Evolutionary conservation across 2,888 invertebrate genomes (phyloP), one percentile per base, ranked within the genome.

Genomic region (Sepioteuthis lessoniana): DNA sequence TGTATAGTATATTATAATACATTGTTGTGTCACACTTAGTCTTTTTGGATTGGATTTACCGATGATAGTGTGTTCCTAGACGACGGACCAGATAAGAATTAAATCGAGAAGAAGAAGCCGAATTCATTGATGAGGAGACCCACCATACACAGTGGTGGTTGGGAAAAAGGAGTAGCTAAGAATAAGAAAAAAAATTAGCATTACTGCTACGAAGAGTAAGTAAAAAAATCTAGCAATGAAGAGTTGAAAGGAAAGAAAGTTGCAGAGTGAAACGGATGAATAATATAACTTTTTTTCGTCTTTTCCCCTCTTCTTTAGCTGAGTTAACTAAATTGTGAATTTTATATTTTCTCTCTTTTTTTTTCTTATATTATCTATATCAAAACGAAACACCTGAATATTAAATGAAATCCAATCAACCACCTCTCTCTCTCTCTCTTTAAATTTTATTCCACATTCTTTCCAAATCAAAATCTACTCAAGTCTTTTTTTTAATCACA

Each of bases 191-290:
- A 76, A 60, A 60, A 60, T 60, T 60, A n/a, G 35, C n/a, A 76
- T 76, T 76, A 76, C 76, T 76, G 76, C 76, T 76, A n/a, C 76
- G n/a, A 76, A 76, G 76, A 76, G 76, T 76, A 76, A 76, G 76
- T 76, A 76, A 76, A 76, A 76, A 60, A 1, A 8, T n/a, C 76
- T 76, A n/a, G 13, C 13, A 35, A 76, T 76, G n/a, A 76, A 7
- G n/a, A n/a, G 16, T n/a, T 13, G 76, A 76, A n/a, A 76, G n/a
- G n/a, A 35, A 76, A 76, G 76, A 76, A n/a, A 76, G n/a, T n/a
- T 55, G 55, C 16, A 76, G 76, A 76, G n/a, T 76, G 76, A 76
- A 76, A 76, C 76, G 76, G 76, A 76, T 76, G n/a, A 76, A 76
- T 55, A 55, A 55, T 76, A 76, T 76, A n/a, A n/a, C 10, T 35